Evolutionary conservation across 2,113 vertebrate genomes (phyloP), one percentile per base, ranked within the genome.

Genomic region (Cryptomyrus ogoouensis): DNA sequence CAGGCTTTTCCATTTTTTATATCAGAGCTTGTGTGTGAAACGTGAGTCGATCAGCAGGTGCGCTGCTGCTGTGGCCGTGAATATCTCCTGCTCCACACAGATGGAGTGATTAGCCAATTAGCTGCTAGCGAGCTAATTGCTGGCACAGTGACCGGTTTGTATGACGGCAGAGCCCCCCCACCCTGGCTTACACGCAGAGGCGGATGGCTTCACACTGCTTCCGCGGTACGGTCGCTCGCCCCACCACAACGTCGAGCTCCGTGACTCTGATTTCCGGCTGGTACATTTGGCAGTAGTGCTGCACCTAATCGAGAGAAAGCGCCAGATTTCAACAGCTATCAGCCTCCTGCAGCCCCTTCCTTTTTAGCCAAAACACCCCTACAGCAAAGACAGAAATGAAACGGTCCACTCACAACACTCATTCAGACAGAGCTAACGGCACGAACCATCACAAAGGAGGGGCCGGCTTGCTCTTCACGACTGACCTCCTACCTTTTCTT

Each of bases 211-310:
- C 95, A 0, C 88, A 96, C 93, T 96, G 97, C 90, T 97, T 98
- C 90, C 94, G 96, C 4, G 62, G 24, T 27, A 99, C 94, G 49
- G 84, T 94, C 0, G 94, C 95, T 92, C 98, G 95, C 91, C 98
- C 98, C 0, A 99, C 97, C 0, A 94, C 93, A 2, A 95, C 97
- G 92, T 97, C 96, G 91, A 96, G 91, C 62, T 99, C 98, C 3
- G 92, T 93, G 91, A 97, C 93, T 0, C 91, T 90, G 93, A 99
- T 96, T 89, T 96, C 96, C 0, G 98, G 98, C 94, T 98, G 99
- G 91, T 99, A 97, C 93, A 98, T 96, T 15, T 97, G 96, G 95
- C 98, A 98, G 91, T 97, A 98, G 92, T 97, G 97, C 90, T 97
- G 97, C 0, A 95, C 97, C 98, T 99, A 92, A 19, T 74, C 90